phyloP scores from a whole-genome alignment of 2,888 invertebrate genomes.

The Drosophila greeni region DNA sequence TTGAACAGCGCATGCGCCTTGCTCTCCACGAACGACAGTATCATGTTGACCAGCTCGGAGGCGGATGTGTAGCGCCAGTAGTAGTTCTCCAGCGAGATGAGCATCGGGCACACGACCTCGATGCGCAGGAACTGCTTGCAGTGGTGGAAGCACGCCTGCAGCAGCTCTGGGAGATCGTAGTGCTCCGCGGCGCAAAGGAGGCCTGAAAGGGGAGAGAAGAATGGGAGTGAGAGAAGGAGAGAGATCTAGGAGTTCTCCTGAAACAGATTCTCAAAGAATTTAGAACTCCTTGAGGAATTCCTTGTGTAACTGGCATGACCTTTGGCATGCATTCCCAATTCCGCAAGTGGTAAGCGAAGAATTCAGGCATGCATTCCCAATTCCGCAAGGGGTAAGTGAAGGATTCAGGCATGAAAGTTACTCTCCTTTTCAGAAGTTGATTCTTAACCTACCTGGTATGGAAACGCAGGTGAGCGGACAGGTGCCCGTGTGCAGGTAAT shows the following conservation, averaged over 20 bases:
- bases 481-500: slow-evolving; percentile 95
- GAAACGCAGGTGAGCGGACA: slow-evolving; percentile 94
- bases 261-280: no score
- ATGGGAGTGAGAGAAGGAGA: neutral
- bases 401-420: neutral
- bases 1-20: slow-evolving; percentile 91
- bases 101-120: slow-evolving; percentile 95
- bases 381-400: neutral
- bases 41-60: slow-evolving; percentile 95
- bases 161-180: slow-evolving; percentile 93
- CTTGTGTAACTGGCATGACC: neutral
- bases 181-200: slow-evolving; percentile 96
- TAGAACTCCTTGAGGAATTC: neutral
- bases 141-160: slow-evolving; percentile 97
- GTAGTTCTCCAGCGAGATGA: slow-evolving; percentile 94
- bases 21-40: slow-evolving; percentile 92
- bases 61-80: slow-evolving; percentile 97
- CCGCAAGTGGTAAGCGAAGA: neutral
- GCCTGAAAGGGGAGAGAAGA: slow-evolving; percentile 55
- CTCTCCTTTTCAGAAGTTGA: neutral
- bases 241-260: neutral
- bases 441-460: slow-evolving; percentile 87
- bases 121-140: slow-evolving; percentile 95
- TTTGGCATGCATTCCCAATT: neutral
- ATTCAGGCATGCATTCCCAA: neutral